Conservation (phyloP, 2,797 vertebrate species). For the Caiman crocodilus region DNA sequence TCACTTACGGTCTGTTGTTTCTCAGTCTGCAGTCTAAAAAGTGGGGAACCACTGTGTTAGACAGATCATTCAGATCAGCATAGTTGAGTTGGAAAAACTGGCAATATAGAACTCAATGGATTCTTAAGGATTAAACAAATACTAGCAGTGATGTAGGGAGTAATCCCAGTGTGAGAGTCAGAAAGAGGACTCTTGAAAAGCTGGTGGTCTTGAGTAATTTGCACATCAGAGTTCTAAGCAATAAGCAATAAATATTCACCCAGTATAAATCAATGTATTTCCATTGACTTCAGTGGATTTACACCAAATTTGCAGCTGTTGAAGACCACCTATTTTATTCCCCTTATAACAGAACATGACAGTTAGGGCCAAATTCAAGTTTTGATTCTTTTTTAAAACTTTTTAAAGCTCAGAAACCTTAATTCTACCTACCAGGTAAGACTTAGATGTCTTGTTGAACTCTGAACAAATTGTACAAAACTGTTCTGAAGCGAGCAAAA, state of each 20-base stretch:
- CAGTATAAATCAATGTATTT: neutral
- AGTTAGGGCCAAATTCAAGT: neutral
- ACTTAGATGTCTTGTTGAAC: neutral
- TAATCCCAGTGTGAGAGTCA: neutral
- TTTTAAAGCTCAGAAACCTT: neutral
- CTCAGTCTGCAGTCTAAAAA: too few relatives aligned
- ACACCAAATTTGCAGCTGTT: neutral
- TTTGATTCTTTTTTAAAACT: neutral
- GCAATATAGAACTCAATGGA: neutral
- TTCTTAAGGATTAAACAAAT: neutral
- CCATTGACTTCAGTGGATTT: neutral
- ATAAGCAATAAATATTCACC: neutral
- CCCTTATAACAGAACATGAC: neutral
- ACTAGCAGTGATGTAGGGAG: neutral
- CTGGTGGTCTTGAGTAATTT: neutral
- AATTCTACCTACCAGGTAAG: neutral
- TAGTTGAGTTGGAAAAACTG: neutral
- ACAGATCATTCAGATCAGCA: neutral
- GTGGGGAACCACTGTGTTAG: neutral
- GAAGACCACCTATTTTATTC: neutral
- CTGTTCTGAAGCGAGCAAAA: neutral
- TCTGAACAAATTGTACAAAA: neutral
- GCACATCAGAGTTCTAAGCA: neutral
- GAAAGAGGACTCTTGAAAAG: neutral
- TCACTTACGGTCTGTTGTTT: too few relatives aligned